A percentile compares a stretch with the other conserved stretches of the same genome.
These are phyloP conservation scores for Cryptus viduatorius DNA, from an alignment of 2,888 invertebrate species.

Conservation along the genomic window DNA sequence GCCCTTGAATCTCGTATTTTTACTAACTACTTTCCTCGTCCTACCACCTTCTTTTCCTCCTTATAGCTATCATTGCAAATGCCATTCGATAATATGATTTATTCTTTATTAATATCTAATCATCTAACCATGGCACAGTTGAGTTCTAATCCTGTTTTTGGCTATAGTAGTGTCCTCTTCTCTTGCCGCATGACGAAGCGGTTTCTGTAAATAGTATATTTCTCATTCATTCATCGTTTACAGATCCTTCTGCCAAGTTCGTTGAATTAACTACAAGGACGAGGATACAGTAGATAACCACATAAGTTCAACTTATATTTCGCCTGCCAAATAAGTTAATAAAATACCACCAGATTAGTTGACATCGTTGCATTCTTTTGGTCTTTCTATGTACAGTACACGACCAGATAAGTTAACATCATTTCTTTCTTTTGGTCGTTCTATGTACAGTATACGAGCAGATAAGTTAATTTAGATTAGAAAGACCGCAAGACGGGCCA, in stretches of 20 bases:
- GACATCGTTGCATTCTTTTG: too few species aligned
- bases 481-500: too few species aligned
- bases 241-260: neutral
- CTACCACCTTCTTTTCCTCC: neutral
- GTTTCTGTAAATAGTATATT: neutral
- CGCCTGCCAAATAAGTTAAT: too few species aligned
- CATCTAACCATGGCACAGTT: neutral
- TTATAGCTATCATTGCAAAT: neutral
- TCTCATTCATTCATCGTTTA: neutral
- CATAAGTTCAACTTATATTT: too few species aligned
- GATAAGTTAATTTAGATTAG: too few species aligned
- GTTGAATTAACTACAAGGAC: neutral
- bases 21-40: neutral
- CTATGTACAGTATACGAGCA: too few species aligned
- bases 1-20: neutral
- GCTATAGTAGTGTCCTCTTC: neutral
- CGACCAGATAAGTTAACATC: too few species aligned
- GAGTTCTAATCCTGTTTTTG: constrained; percentile 6
- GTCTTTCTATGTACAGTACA: too few species aligned
- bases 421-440: too few species aligned
- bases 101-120: neutral
- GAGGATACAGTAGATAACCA: neutral
- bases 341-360: too few species aligned
- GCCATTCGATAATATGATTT: neutral
- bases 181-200: neutral